Evolutionary conservation across 2,113 vertebrate species (phyloP), one percentile per base, ranked within the genome.

Genomic region (Isichthys henryi): DNA sequence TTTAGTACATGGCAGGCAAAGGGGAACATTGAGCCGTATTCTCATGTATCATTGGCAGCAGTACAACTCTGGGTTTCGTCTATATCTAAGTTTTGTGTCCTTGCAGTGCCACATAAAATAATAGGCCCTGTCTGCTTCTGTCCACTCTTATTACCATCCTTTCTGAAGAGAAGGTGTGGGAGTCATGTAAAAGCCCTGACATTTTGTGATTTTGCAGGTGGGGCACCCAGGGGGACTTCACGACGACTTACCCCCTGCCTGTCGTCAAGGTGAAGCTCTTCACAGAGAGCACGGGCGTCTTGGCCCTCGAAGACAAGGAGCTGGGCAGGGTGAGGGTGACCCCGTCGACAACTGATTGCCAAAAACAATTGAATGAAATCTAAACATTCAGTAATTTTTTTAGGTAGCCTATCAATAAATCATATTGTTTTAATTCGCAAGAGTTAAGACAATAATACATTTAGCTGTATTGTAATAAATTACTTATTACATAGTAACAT

Each of bases 151-250:
- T 74, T 11, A 74, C 66, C 13, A 35, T 17, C 70, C 70, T 19
- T 77, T 19, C 35, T 0, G 15, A 19, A 77, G 9, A 11, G 11
- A 39, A 43, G 62, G 19, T 45, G 56, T 62, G 19, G 35, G 21
- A 35, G n/a, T 48, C 49, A 31, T 10, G 21, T 86, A 50, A 35
- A 45, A 88, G 15, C 21, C 21, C 58, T 70, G 49, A 31, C 49
- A 21, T 58, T 53, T 74, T 92, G 13, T 94, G 91, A 91, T 90
- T 0, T 96, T 96, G 77, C 95, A 99, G 98, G 90, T 99, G 98
- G 98, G 98, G 98, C 88, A 99, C 98, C 31, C 98, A 99, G 96
- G 98, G 98, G 5, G 98, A 99, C 95, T 99, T 99, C 92, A 97
- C 95, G 86, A 99, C 98, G 0, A 97, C 97, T 56, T 97, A 99